These are phyloP conservation scores for Cacatua alba DNA, from an alignment of 2,113 vertebrate genomes.

Conservation along the genomic window DNA sequence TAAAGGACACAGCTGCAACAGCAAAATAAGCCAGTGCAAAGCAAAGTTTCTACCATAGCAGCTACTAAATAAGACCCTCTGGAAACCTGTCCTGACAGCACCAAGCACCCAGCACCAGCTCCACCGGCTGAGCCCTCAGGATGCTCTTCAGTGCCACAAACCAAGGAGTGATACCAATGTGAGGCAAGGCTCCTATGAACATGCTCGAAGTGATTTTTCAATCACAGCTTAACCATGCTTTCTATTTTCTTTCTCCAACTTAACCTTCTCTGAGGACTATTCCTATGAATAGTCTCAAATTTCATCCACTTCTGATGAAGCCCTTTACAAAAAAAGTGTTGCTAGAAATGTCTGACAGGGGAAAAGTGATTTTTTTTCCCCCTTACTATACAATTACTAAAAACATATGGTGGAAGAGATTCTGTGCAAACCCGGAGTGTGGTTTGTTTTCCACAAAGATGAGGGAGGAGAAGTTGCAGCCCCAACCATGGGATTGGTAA, in stretches of 20 bases:
- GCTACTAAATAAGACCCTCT: background rate
- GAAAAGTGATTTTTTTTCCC: background rate
- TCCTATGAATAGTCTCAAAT: constrained; percentile 28
- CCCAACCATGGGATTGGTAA: background rate
- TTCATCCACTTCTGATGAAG: constrained; percentile 54
- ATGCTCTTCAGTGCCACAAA: background rate
- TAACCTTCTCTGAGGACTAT: background rate
- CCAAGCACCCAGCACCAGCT: background rate
- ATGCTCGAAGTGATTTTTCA: background rate
- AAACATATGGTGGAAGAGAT: constrained; percentile 45
- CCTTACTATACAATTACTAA: constrained; percentile 25
- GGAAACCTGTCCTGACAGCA: constrained; percentile 3
- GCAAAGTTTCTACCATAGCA: background rate
- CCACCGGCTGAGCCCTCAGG: background rate
- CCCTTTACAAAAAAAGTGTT: constrained; percentile 37
- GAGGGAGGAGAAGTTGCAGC: background rate
- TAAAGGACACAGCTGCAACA: constrained; percentile 3
- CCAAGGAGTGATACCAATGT: accelerated
- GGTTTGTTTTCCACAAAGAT: background rate
- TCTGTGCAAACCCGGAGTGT: constrained; percentile 5
- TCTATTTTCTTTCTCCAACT: background rate
- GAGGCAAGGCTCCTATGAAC: background rate
- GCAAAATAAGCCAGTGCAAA: background rate
- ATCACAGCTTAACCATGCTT: background rate
- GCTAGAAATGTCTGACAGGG: constrained; percentile 59